Conservation (phyloP, 2,113 vertebrate species). For the Colossoma macropomum region DNA sequence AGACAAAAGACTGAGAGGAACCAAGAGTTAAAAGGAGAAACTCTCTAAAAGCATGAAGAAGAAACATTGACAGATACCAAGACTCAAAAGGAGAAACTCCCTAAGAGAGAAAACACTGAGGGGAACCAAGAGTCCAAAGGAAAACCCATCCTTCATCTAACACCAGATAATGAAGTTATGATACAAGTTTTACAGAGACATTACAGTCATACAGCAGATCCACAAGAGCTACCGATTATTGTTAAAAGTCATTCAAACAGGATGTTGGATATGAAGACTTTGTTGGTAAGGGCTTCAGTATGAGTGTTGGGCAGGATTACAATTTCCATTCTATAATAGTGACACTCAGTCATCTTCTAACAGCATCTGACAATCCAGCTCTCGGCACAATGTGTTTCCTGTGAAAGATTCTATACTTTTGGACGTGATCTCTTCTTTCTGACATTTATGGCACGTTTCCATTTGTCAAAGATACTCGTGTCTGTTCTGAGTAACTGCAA, state of each 20-base stretch:
- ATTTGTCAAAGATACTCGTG: not conserved
- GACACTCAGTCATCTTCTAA: not conserved
- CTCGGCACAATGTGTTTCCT: not conserved
- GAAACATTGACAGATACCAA: not conserved
- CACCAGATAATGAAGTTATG: not conserved
- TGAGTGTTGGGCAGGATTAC: not conserved
- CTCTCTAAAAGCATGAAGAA: not conserved
- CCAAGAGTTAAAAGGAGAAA: too few relatives aligned
- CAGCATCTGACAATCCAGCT: not conserved
- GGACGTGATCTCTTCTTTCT: not conserved
- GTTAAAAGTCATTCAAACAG: not conserved
- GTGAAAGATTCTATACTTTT: not conserved
- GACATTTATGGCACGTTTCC: not conserved
- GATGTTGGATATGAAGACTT: not conserved
- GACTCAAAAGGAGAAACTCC: not conserved
- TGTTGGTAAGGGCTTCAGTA: not conserved
- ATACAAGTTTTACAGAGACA: not conserved
- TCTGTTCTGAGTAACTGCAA: not conserved
- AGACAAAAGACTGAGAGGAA: not conserved
- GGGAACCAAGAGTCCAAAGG: not conserved
- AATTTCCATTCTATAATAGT: conserved; percentile 22
- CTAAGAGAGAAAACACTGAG: not conserved
- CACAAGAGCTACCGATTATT: not conserved
- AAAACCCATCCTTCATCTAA: too few relatives aligned
- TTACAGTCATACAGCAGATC: not conserved